These are phyloP conservation scores for Rutilus rutilus DNA, from an alignment of 2,113 vertebrate species.

Conservation along the genomic window DNA sequence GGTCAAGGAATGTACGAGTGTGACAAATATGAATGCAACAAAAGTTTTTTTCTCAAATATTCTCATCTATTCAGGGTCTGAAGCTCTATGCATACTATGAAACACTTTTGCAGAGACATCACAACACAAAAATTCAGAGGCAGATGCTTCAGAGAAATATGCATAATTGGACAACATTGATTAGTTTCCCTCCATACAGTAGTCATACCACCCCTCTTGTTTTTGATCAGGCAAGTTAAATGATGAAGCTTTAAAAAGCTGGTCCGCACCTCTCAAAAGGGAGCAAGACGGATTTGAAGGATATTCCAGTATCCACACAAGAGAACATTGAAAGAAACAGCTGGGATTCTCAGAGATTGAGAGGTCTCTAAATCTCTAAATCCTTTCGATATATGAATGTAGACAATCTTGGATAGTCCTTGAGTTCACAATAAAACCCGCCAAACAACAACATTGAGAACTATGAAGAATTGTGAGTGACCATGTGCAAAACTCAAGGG, in stretches of 20 bases:
- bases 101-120: slow-evolving; percentile 1
- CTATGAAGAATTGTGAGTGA: neutral
- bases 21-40: neutral
- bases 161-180: slow-evolving; percentile 30
- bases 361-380: neutral
- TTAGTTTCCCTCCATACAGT: slow-evolving; percentile 8
- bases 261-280: neutral
- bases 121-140: neutral
- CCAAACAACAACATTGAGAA: neutral
- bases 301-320: neutral
- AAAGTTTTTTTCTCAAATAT: neutral
- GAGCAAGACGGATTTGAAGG: neutral
- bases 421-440: neutral
- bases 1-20: neutral
- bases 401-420: neutral
- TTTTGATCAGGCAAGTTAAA: slow-evolving; percentile 13
- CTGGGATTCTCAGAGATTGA: neutral
- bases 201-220: slow-evolving; percentile 7
- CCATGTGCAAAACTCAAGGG: neutral
- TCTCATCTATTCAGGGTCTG: neutral
- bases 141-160: neutral
- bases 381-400: neutral
- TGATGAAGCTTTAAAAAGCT: neutral
- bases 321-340: neutral
- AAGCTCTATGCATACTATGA: neutral